These are phyloP conservation scores for Caerostris extrusa DNA, from an alignment of 1,140 invertebrate genomes.

Conservation along the genomic window DNA sequence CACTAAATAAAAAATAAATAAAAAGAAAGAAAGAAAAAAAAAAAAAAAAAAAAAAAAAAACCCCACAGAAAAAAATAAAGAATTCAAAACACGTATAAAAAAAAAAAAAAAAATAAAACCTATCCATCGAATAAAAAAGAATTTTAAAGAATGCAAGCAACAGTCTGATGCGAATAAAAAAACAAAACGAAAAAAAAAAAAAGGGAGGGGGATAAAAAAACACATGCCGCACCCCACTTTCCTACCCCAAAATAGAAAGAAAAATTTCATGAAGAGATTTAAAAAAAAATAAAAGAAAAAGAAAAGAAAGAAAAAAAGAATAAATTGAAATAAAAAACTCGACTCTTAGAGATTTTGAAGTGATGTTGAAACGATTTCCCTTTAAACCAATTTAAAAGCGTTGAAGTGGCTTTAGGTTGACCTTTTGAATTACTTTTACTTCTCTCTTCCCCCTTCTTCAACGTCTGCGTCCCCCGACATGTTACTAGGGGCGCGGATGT, in stretches of 20 bases:
- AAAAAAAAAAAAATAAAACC: conserved; percentile 43
- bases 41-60: conserved; percentile 43
- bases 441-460: background rate
- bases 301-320: conserved; percentile 13
- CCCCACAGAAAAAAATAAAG: conserved; percentile 24
- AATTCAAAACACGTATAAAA: background rate
- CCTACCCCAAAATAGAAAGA: conserved; percentile 10
- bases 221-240: conserved; percentile 44
- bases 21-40: background rate
- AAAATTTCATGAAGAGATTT: conserved; percentile 52
- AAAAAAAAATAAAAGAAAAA: conserved; percentile 59
- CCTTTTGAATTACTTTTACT: conserved; percentile 77
- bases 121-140: conserved; percentile 22
- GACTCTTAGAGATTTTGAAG: conserved; percentile 76
- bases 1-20: background rate
- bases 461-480: background rate
- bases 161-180: conserved; percentile 60
- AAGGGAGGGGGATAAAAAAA: background rate
- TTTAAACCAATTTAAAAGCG: conserved; percentile 78
- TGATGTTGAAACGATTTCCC: conserved; percentile 77
- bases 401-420: conserved; percentile 76
- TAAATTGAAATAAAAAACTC: conserved; percentile 75
- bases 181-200: background rate
- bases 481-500: conserved; percentile 45
- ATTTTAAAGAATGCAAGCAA: conserved; percentile 66